phyloP scores from a whole-genome alignment of 2,113 vertebrate species.

The Sminthopsis crassicaudata region DNA sequence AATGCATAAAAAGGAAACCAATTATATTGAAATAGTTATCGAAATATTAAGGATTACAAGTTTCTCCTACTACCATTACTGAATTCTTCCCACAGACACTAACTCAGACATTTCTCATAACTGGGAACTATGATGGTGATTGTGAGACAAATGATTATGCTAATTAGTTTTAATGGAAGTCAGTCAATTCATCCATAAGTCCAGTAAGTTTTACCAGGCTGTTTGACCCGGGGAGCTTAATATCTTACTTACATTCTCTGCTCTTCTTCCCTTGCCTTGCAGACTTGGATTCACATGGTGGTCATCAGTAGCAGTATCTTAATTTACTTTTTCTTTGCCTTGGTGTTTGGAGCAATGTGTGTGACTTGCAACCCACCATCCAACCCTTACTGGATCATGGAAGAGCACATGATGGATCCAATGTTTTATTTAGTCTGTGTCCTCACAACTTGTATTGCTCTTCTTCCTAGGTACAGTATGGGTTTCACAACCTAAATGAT shows the following conservation, averaged over 20 bases:
- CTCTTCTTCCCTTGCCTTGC: constrained; percentile 61
- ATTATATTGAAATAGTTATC: not conserved
- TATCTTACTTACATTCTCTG: not conserved
- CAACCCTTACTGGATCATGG: constrained; percentile 90
- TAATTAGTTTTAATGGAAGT: not conserved
- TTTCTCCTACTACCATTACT: not conserved
- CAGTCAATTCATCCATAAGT: not conserved
- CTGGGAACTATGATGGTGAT: not conserved
- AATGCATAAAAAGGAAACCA: not conserved
- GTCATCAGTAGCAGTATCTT: constrained; percentile 85
- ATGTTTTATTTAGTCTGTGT: constrained; percentile 90
- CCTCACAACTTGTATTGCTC: constrained; percentile 87
- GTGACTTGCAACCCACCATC: constrained; percentile 88
- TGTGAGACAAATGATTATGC: not conserved
- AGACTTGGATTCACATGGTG: constrained; percentile 91
- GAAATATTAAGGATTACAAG: not conserved
- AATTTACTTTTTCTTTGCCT: constrained; percentile 88
- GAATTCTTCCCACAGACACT: not conserved
- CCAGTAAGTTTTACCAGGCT: not conserved
- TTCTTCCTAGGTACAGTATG: constrained; percentile 90
- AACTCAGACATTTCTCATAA: not conserved
- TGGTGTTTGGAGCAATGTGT: constrained; percentile 87
- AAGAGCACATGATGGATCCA: constrained; percentile 86
- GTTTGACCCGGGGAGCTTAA: fast-evolving
- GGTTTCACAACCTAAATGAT: not conserved